Conservation (phyloP, 2,113 vertebrate species). For the Perccottus glenii region DNA sequence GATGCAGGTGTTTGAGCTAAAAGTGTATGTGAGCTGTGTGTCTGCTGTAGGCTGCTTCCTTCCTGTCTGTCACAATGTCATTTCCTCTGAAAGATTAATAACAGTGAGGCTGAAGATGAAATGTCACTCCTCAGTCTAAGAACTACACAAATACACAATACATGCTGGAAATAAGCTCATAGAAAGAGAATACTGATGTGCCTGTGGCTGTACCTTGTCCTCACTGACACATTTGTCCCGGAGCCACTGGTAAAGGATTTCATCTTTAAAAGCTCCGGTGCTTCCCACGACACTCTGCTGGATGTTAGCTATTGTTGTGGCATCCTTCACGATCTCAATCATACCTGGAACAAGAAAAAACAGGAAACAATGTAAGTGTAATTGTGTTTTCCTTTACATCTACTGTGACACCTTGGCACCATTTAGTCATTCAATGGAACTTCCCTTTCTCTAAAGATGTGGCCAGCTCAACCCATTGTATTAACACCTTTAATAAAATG, state of each 20-base stretch:
- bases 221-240: conserved; percentile 91
- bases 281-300: conserved; percentile 98
- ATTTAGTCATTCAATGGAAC: too few relatives aligned
- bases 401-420: too few relatives aligned
- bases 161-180: background rate
- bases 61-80: conserved; percentile 38
- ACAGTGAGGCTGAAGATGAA: conserved; percentile 13
- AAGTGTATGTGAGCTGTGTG: conserved; percentile 8
- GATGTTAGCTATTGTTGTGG: conserved; percentile 98
- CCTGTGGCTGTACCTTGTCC: conserved; percentile 83
- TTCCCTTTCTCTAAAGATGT: too few relatives aligned
- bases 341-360: conserved; percentile 82
- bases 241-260: conserved; percentile 96
- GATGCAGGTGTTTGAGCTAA: conserved; percentile 31
- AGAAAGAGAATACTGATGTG: background rate
- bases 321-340: conserved; percentile 98
- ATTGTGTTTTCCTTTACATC: too few relatives aligned
- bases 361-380: background rate
- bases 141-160: background rate
- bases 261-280: conserved; percentile 96
- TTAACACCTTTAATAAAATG: too few relatives aligned
- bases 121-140: background rate
- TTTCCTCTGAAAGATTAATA: conserved; percentile 38
- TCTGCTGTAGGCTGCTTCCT: conserved; percentile 38
- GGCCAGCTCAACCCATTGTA: too few relatives aligned